phyloP scores from a whole-genome alignment of 2,113 vertebrate species.

The Sapayoa aenigma region DNA sequence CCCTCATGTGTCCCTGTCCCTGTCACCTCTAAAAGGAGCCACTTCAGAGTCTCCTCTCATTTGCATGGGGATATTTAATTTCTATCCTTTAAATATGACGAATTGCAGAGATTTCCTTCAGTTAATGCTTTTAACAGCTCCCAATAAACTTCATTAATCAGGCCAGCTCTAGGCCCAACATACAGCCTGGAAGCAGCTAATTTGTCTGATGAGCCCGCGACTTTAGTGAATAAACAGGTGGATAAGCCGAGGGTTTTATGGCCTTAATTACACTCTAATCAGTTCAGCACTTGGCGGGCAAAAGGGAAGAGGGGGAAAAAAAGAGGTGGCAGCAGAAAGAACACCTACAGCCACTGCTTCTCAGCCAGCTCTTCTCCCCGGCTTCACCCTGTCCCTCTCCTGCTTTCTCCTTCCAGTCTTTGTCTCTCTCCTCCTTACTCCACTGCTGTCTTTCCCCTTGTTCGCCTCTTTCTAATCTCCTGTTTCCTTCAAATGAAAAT shows the following conservation, averaged over 20 bases:
- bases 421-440: not conserved
- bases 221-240: slow-evolving; percentile 97
- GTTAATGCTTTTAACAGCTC: slow-evolving; percentile 99
- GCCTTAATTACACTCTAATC: slow-evolving; percentile 99
- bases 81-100: slow-evolving; percentile 98
- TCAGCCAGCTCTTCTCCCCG: not conserved
- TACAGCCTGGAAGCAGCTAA: slow-evolving; percentile 84
- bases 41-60: slow-evolving; percentile 73
- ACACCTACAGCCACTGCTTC: not conserved
- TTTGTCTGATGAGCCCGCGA: slow-evolving; percentile 91
- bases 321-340: not conserved
- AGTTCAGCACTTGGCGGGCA: slow-evolving; percentile 89
- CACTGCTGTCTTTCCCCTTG: not conserved
- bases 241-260: slow-evolving; percentile 98
- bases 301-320: slow-evolving; percentile 66
- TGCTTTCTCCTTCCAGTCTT: not conserved
- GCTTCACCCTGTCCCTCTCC: not conserved
- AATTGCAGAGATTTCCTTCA: slow-evolving; percentile 96
- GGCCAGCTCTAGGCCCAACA: slow-evolving; percentile 84
- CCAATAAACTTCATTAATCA: slow-evolving; percentile 99
- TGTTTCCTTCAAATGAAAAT: not conserved
- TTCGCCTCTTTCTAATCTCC: not conserved
- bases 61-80: slow-evolving; percentile 93
- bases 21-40: slow-evolving; percentile 75
- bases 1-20: not conserved